Percentiles rank a stretch among this genome's conserved stretches.
Conservation (phyloP, 2,888 invertebrate genomes). For the Macrophya alboannulata region DNA sequence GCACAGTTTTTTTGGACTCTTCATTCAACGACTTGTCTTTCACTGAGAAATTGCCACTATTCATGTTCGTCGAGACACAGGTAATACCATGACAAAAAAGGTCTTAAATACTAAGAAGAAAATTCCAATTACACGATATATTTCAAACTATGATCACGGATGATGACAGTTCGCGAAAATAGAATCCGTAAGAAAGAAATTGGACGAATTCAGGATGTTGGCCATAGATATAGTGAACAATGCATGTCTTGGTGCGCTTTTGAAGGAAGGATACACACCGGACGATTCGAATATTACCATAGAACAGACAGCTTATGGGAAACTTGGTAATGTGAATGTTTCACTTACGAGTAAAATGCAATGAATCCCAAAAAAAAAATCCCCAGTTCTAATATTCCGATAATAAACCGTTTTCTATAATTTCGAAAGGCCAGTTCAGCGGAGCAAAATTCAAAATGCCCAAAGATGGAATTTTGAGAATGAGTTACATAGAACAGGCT, state of each 20-base stretch:
- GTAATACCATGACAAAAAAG: slow-evolving; percentile 74
- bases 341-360: not conserved
- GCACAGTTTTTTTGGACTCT: slow-evolving; percentile 84
- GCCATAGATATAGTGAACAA: slow-evolving; percentile 84
- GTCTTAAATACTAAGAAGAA: not conserved
- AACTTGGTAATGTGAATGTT: slow-evolving; percentile 66
- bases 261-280: slow-evolving; percentile 89
- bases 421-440: slow-evolving; percentile 63
- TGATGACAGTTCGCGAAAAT: slow-evolving; percentile 79
- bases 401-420: not conserved
- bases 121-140: not conserved
- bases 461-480: slow-evolving; percentile 81
- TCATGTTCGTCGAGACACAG: slow-evolving; percentile 88
- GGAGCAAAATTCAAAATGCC: slow-evolving; percentile 70
- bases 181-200: slow-evolving; percentile 77
- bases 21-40: slow-evolving; percentile 84
- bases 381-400: not conserved
- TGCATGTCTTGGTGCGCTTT: slow-evolving; percentile 89
- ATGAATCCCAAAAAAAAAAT: not conserved
- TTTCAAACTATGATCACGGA: slow-evolving; percentile 74
- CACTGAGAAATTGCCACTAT: slow-evolving; percentile 82
- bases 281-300: slow-evolving; percentile 84
- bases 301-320: slow-evolving; percentile 73
- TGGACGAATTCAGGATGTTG: slow-evolving; percentile 81
- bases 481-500: slow-evolving; percentile 94